Evolutionary conservation across 2,888 invertebrate species (phyloP).

Genomic region (Lathronympha strigana): DNA sequence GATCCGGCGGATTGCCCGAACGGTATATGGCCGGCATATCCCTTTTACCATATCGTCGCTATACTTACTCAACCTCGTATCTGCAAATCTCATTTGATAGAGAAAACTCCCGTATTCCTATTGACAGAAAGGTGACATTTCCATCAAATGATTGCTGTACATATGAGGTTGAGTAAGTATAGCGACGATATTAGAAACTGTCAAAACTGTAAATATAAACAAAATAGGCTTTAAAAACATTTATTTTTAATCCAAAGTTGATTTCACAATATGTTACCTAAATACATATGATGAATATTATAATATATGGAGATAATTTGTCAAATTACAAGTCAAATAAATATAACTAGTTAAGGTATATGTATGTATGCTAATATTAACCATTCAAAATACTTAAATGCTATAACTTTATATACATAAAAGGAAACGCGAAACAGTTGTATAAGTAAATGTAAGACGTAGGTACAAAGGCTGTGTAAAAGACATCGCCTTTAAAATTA

Average conservation of each 20-base stretch:
- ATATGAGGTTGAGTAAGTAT: too few relatives aligned
- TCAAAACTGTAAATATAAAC: background rate
- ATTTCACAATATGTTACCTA: constrained; percentile 36
- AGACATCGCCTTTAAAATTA: constrained; percentile 22
- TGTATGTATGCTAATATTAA: constrained; percentile 15
- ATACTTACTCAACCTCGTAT: too few relatives aligned
- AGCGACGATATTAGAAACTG: background rate
- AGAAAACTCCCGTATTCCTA: too few relatives aligned
- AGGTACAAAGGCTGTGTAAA: constrained; percentile 35
- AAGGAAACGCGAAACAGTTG: constrained; percentile 37
- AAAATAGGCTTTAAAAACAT: constrained; percentile 31
- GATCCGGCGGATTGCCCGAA: too few relatives aligned
- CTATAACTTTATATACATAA: constrained; percentile 40
- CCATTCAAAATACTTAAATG: constrained; percentile 36
- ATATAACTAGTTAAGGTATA: constrained; percentile 32
- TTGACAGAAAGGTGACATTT: too few relatives aligned
- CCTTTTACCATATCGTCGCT: too few relatives aligned
- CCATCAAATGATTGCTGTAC: too few relatives aligned
- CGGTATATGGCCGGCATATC: too few relatives aligned
- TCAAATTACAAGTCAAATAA: constrained; percentile 31
- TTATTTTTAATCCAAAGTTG: constrained; percentile 39
- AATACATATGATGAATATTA: constrained; percentile 31
- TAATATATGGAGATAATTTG: constrained; percentile 26
- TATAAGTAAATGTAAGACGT: constrained; percentile 31
- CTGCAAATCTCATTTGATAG: too few relatives aligned